phyloP scores from a whole-genome alignment of 2,888 invertebrate species.

The Noctua pronuba region DNA sequence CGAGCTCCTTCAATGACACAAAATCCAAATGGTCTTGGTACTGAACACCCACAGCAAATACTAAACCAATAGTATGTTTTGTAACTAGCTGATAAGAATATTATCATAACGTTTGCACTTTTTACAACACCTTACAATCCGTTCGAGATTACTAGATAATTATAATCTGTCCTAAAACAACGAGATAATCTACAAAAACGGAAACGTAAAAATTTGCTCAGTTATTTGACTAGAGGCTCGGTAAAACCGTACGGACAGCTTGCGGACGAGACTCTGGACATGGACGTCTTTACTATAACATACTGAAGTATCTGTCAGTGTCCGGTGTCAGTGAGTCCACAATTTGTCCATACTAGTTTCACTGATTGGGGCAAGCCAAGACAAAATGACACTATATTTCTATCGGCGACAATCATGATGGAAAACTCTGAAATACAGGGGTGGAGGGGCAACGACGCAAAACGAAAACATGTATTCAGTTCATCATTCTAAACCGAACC shows the following conservation, averaged over 20 bases:
- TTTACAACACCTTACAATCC: slow-evolving; percentile 31
- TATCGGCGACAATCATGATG: background rate
- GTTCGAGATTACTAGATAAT: slow-evolving; percentile 36
- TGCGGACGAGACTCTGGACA: background rate
- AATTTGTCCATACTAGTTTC: background rate
- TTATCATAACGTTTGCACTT: slow-evolving; percentile 43
- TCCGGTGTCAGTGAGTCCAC: background rate
- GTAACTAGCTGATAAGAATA: slow-evolving; percentile 43
- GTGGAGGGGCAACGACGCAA: background rate
- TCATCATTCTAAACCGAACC: too few relatives aligned
- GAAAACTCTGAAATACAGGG: background rate
- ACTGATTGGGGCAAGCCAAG: background rate
- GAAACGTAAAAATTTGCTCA: background rate
- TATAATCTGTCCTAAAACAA: slow-evolving; percentile 23
- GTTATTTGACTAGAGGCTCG: background rate
- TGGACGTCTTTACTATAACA: background rate
- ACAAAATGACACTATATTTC: background rate
- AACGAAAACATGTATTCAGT: background rate
- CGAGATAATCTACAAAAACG: slow-evolving; percentile 21
- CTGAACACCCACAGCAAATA: slow-evolving; percentile 17
- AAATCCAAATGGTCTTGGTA: background rate
- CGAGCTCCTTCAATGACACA: too few relatives aligned
- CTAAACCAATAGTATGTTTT: slow-evolving; percentile 25
- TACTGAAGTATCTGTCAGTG: background rate
- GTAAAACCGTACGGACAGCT: background rate